Evolutionary conservation across 2,888 invertebrate genomes (phyloP).

Genomic region (Ceramica pisi): DNA sequence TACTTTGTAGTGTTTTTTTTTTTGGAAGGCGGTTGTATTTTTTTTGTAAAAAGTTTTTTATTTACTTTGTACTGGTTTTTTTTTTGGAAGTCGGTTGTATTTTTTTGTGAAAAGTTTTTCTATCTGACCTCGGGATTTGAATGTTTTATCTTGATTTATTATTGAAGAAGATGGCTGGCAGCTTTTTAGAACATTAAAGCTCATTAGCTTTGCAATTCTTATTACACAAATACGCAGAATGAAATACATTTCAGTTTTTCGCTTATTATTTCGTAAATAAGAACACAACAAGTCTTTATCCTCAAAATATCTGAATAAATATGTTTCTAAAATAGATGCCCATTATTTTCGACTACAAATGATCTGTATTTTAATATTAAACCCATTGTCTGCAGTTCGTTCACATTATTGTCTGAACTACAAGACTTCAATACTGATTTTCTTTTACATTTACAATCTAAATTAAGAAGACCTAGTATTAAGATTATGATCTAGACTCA

Average conservation of each 20-base stretch:
- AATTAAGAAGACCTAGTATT: not conserved
- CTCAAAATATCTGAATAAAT: slow-evolving; percentile 11
- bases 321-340: slow-evolving; percentile 8
- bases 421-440: slow-evolving; percentile 2
- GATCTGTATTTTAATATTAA: slow-evolving; percentile 37
- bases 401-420: not conserved
- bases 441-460: not conserved
- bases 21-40: too few species aligned
- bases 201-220: not conserved
- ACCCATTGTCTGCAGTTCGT: slow-evolving; percentile 24
- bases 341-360: slow-evolving; percentile 27
- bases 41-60: too few species aligned
- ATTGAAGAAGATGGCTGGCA: too few species aligned
- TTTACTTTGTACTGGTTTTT: too few species aligned
- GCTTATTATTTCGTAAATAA: slow-evolving; percentile 6
- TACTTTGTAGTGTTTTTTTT: too few species aligned
- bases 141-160: slow-evolving; percentile 13
- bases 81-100: too few species aligned
- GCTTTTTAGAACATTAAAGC: not conserved
- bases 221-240: not conserved
- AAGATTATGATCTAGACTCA: not conserved
- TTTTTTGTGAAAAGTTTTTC: too few species aligned
- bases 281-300: not conserved
- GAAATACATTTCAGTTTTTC: not conserved
- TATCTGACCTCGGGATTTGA: not conserved